A percentile compares a stretch with the other conserved stretches of the same genome.
phyloP scores from a whole-genome alignment of 2,113 vertebrate species.

The Cettia cetti region DNA sequence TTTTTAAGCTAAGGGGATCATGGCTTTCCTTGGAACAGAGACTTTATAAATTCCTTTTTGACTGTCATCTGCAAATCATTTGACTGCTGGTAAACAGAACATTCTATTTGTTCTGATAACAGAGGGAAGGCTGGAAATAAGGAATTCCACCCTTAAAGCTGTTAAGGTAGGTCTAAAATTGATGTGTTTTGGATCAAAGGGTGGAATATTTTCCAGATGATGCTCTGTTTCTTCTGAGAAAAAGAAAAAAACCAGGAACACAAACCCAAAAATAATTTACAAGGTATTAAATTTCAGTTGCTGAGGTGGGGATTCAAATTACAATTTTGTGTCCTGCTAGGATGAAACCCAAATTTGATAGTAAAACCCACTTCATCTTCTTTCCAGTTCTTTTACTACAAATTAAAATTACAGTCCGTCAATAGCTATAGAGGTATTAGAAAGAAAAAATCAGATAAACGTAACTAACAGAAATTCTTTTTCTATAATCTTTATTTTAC shows the following conservation, averaged over 20 bases:
- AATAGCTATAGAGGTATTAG: neutral
- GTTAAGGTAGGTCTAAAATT: conserved; percentile 49
- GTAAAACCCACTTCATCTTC: neutral
- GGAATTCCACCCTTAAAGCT: conserved; percentile 30
- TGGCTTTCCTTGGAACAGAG: conserved; percentile 11
- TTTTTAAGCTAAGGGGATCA: conserved; percentile 30
- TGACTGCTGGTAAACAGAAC: conserved; percentile 45
- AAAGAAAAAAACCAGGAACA: neutral
- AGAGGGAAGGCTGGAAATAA: conserved; percentile 17
- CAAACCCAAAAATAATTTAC: neutral
- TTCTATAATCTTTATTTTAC: neutral
- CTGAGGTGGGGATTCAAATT: neutral
- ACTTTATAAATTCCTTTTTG: conserved; percentile 43
- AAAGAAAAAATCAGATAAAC: neutral
- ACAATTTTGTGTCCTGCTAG: neutral
- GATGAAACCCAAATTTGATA: neutral
- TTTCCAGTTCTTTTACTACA: neutral
- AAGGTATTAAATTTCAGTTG: conserved; percentile 11
- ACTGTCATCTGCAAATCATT: conserved; percentile 63
- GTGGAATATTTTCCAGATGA: conserved; percentile 60
- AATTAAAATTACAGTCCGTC: neutral
- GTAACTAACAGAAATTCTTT: neutral
- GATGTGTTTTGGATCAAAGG: conserved; percentile 54
- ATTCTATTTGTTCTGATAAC: conserved; percentile 39
- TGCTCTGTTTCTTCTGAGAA: neutral